Base-by-base conservation (phyloP, 37 sponge, comb jelly and placozoan species). In the Theonella swinhoei region DNA sequence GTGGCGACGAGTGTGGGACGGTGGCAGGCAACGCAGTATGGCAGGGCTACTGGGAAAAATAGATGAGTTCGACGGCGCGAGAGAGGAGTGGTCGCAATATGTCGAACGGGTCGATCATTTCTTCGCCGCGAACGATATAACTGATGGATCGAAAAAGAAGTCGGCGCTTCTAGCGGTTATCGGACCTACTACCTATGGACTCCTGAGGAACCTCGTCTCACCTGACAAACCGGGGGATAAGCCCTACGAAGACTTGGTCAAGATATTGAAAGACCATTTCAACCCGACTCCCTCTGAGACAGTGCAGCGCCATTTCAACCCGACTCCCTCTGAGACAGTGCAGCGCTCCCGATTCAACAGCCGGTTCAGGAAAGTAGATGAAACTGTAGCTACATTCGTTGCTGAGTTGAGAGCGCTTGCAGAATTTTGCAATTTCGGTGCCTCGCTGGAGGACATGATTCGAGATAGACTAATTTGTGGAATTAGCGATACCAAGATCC, bases 1-100 rank as follows among this genome's bases (percentile, higher is more conserved):
- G 47, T 82, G 83, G 83, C 83, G 41, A 82, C 63, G 65, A 72
- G 83, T n/a, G n/a, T n/a, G n/a, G n/a, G n/a, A n/a, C n/a, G n/a
- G n/a, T n/a, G 74, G 32, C 29, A 39, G 31, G 33, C 30, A 72
- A 17, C 61, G 24, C 20, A 39, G 17, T 22, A 59, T 41, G 60
- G 28, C 63, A 72, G 42, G 64, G 64, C 83, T 72, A 5, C 39
- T 72, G 35, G 74, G 83, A 61, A 25, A 22, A 2, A 23, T 71
- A 17, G 62, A 28, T 5, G 39, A 58, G 30, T 82, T 60, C 35
- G 83, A 82, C 64, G 24, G 28, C 22, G 63, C 24, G 24, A 9
- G 24, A 24, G 83, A 82, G 63, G 37, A 71, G 7, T 82, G 83
- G 83, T 64, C 72, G 9, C 62, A 60, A 40, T 82, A 82, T 73